Base-by-base conservation (phyloP, 2,888 invertebrate species). In the Campoplex capitator region DNA sequence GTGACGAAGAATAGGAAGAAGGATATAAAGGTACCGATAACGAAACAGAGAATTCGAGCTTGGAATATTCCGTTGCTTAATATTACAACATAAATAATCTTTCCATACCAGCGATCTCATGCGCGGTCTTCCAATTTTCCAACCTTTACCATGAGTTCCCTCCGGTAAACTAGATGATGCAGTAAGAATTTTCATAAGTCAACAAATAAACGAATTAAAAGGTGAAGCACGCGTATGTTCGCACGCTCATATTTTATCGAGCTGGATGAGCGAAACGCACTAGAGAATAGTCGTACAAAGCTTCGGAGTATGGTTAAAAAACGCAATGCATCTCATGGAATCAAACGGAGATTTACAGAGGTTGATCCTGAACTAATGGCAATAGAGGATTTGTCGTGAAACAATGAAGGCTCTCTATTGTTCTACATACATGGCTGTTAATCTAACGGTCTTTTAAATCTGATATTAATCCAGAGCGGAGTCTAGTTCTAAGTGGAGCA, bases 401-500 rank as follows among this genome's bases (percentile, higher is more conserved):
- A 88, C 86, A 86, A 88, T 86, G 78, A 82, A 86, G 80, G 80
- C 68, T 74, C 38, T 58, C 73, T 77, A 86, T 83, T 86, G 83
- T 77, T 81, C 35, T 42, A 28, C 58, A 58, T 58, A 11, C 18
- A 56, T 76, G 80, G 18, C 51, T 58, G 65, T 71, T 71, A 75
- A 77, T 70, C 75, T 23, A 28, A 58, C 83, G 79, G 68, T 75
- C 54, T 51, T 23, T 70, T 13, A 56, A n/a, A 51, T 67, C 48
- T 58, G 42, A 82, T 74, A 62, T 67, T 83, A 80, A 86, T 80
- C 83, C 83, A 56, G 58, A 28, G 11, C 11, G n/a, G 76, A 67
- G 56, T 76, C 80, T 86, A 83, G 71, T 67, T 76, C 68, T 56
- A 62, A 62, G 51, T 62, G 58, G 23, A 16, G 35, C 35, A 58